phyloP scores from a whole-genome alignment of 2,888 invertebrate genomes.

The Meloe dianella region DNA sequence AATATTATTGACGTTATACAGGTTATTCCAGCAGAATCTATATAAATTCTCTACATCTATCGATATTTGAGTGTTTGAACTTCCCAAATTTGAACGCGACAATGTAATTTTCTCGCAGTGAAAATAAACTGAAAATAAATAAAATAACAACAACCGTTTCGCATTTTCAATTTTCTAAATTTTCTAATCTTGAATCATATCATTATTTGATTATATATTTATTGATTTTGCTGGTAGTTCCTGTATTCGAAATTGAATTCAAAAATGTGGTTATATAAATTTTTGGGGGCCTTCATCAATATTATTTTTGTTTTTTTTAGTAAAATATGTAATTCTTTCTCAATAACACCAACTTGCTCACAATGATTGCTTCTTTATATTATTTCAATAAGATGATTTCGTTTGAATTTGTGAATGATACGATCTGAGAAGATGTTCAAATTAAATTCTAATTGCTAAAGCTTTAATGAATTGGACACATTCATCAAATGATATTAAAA shows the following conservation, averaged over 20 bases:
- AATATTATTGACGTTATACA: no score
- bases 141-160: no score
- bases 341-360: constrained; percentile 14
- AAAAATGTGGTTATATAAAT: neutral
- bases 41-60: neutral
- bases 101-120: no score
- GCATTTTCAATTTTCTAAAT: no score
- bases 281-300: constrained; percentile 13
- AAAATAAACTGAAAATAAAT: no score
- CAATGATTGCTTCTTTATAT: neutral
- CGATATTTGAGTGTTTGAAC: no score
- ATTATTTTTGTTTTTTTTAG: neutral
- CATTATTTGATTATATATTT: no score
- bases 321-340: no score
- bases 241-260: neutral
- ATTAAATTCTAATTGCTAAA: neutral
- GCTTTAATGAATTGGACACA: neutral
- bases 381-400: neutral
- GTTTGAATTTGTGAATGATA: neutral
- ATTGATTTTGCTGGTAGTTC: constrained; percentile 1
- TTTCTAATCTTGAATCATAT: no score
- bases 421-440: neutral
- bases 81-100: no score
- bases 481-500: neutral
- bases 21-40: neutral